These are phyloP conservation scores for Alethe diademata DNA, from an alignment of 2,113 vertebrate genomes.

Conservation along the genomic window DNA sequence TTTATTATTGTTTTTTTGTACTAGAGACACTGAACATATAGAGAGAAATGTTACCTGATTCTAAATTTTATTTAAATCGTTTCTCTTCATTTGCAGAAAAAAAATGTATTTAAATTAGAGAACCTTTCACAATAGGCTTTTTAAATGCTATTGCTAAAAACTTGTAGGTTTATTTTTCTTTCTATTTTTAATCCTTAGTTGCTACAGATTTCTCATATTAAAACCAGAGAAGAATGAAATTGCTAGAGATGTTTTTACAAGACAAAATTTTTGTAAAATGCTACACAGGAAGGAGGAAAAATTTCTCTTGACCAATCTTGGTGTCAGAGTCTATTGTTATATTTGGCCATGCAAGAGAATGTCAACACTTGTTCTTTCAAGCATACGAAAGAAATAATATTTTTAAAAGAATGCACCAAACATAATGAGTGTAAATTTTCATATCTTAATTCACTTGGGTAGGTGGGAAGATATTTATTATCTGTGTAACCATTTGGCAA, in stretches of 20 bases:
- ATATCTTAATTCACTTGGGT: not conserved
- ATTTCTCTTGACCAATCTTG: not conserved
- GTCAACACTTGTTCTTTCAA: not conserved
- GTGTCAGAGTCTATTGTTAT: not conserved
- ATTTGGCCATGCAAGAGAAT: not conserved
- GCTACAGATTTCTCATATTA: not conserved
- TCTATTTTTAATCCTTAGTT: not conserved
- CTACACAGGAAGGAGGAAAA: not conserved
- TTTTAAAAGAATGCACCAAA: not conserved
- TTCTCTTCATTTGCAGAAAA: not conserved
- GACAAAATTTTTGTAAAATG: not conserved
- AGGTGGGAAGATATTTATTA: not conserved
- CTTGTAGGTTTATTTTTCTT: not conserved
- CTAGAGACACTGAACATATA: not conserved
- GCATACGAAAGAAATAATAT: not conserved
- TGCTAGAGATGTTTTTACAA: not conserved
- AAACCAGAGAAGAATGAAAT: not conserved
- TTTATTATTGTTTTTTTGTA: not conserved
- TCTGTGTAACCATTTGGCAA: not conserved
- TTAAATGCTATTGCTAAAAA: not conserved
- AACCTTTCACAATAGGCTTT: not conserved
- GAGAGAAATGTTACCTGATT: not conserved
- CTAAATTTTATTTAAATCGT: not conserved
- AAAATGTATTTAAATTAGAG: not conserved
- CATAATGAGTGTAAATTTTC: not conserved